A percentile compares a stretch with the other conserved stretches of the same genome.
These are phyloP conservation scores for Pantherophis guttatus DNA, from an alignment of 2,113 vertebrate species.

Conservation along the genomic window DNA sequence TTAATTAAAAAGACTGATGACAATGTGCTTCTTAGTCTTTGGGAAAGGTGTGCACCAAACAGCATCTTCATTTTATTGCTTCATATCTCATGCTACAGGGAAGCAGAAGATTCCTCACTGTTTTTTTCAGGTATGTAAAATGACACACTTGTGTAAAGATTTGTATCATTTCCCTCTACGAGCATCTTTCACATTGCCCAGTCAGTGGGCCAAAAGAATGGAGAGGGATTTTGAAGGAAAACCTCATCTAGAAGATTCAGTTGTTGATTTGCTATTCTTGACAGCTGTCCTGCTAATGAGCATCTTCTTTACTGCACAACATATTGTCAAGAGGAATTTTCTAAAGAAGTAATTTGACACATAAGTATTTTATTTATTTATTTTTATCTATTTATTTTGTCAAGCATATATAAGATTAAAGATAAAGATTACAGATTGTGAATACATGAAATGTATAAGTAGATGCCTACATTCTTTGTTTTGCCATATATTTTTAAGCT, in stretches of 20 bases:
- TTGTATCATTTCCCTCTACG: constrained; percentile 52
- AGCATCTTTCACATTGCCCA: constrained; percentile 41
- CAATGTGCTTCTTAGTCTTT: constrained; percentile 58
- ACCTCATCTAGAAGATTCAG: background rate
- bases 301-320: background rate
- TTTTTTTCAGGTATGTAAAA: constrained; percentile 40
- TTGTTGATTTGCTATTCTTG: constrained; percentile 36
- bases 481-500: background rate
- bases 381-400: no score
- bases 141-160: constrained; percentile 39
- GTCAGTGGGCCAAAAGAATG: constrained; percentile 33
- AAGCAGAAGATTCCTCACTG: constrained; percentile 28
- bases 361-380: background rate
- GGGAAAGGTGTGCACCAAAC: constrained; percentile 21
- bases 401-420: no score
- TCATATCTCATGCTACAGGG: constrained; percentile 48
- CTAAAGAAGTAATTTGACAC: background rate
- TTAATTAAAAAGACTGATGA: constrained; percentile 53
- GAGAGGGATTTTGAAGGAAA: constrained; percentile 31
- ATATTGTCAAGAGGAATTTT: constrained; percentile 12
- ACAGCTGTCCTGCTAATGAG: constrained; percentile 31
- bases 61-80: constrained; percentile 50
- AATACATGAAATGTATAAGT: background rate
- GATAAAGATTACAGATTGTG: no score
- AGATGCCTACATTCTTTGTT: background rate